Conservation (phyloP, 2,797 vertebrate species). For the Hypotaenidia philippensis region DNA sequence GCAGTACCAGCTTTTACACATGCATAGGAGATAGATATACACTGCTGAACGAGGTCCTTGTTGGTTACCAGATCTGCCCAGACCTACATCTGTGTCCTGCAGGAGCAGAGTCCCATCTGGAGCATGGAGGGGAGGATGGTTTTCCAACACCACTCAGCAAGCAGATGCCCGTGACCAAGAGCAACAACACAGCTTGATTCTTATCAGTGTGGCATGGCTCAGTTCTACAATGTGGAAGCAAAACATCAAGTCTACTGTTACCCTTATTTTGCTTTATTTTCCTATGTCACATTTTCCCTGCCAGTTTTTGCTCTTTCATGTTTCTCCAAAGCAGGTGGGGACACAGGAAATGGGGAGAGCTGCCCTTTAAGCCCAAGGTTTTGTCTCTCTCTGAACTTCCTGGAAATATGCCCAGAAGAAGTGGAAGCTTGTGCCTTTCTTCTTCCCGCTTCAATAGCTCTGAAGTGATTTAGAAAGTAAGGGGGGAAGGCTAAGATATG, state of each 20-base stretch:
- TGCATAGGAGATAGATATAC: neutral
- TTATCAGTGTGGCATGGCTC: no score
- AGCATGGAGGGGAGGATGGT: neutral
- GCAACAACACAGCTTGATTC: neutral
- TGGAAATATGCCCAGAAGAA: neutral
- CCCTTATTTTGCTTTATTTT: neutral
- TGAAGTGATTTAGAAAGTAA: neutral
- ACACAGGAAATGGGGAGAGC: neutral
- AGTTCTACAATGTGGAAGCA: neutral
- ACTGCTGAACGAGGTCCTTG: neutral
- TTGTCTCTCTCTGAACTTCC: neutral
- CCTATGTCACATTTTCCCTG: neutral
- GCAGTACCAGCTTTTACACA: neutral
- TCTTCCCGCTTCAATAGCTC: neutral
- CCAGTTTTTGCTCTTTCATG: neutral
- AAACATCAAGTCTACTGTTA: neutral
- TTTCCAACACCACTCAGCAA: rapidly evolving
- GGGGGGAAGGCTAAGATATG: neutral
- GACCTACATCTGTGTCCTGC: neutral
- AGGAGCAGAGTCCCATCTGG: neutral
- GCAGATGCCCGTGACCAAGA: neutral
- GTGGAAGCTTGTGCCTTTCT: neutral
- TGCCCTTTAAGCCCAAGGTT: neutral
- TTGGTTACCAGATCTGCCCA: neutral
- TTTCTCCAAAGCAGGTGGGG: neutral